Evolutionary conservation across 2,113 vertebrate genomes (phyloP).

Genomic region (Oenanthe melanoleuca): DNA sequence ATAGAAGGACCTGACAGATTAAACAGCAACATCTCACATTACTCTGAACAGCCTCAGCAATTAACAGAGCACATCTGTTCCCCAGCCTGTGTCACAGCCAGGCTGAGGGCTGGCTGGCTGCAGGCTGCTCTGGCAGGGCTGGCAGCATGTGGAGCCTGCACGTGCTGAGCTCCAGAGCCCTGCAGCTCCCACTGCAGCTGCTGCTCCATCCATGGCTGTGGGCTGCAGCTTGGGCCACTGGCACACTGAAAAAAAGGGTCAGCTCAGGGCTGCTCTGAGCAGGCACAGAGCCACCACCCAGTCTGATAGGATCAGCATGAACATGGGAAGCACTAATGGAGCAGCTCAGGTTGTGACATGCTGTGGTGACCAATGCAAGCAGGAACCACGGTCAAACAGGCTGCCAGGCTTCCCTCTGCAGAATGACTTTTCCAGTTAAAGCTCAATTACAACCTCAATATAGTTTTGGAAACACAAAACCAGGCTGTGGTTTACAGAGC

Average conservation of each 20-base stretch:
- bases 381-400: neutral
- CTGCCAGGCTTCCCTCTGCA: neutral
- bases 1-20: neutral
- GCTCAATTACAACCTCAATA: neutral
- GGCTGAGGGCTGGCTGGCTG: constrained; percentile 2
- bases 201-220: accelerated
- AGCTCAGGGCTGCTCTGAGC: neutral
- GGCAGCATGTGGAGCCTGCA: neutral
- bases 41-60: neutral
- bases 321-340: neutral
- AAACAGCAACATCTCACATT: neutral
- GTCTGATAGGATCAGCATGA: neutral
- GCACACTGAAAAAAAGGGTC: neutral
- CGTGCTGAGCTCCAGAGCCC: neutral
- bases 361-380: neutral
- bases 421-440: neutral
- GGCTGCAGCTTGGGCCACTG: neutral
- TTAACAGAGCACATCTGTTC: constrained; percentile 2
- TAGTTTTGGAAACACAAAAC: neutral
- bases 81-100: neutral
- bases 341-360: neutral
- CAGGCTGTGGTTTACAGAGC: neutral
- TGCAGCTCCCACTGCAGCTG: accelerated
- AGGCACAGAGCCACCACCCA: neutral
- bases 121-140: neutral